Evolutionary conservation across 1,140 invertebrate species (phyloP), one percentile per base, ranked within the genome.

Genomic region (Latrodectus geometricus): DNA sequence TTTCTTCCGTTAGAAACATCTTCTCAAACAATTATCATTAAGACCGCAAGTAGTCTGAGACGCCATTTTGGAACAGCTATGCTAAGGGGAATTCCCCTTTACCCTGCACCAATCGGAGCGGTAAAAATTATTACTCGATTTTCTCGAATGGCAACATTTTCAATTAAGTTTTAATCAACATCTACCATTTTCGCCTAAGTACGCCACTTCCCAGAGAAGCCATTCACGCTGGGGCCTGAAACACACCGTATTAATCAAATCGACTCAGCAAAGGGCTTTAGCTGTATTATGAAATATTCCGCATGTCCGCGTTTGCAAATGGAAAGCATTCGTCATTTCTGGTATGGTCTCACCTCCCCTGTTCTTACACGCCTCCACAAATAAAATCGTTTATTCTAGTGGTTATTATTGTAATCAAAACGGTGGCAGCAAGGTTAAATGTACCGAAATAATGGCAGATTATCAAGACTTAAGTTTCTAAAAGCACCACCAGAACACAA

Each of bases 161-260:
- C 68, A 69, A 69, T 69, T 69, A 69, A 69, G 68, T 69, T 69
- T 69, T 69, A 69, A 69, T 69, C 68, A 69, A 69, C 68, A 69
- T 69, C 68, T 23, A 69, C 68, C 17, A 23, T 61, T 61, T 61
- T 17, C 9, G 15, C 68, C 9, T 69, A 23, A 69, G 20, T 23
- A 21, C 68, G 54, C 2, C 17, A 20, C 21, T 69, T 69, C n/a
- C 9, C 17, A 0, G 15, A 11, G 35, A 35, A 14, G 11, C 54
- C 17, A 61, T 61, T 61, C 54, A 8, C 54, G 17, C 54, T 35
- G 35, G 4, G 4, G 17, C 11, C 20, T 23, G n/a, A 69, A n/a
- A n/a, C 68, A 9, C 9, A n/a, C 20, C 9, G n/a, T n/a, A 69
- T 69, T 69, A 69, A 23, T 69, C 68, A 69, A 69, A 69, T 69